These are phyloP conservation scores for Thunnus albacares DNA, from an alignment of 2,797 vertebrate species.

Conservation along the genomic window DNA sequence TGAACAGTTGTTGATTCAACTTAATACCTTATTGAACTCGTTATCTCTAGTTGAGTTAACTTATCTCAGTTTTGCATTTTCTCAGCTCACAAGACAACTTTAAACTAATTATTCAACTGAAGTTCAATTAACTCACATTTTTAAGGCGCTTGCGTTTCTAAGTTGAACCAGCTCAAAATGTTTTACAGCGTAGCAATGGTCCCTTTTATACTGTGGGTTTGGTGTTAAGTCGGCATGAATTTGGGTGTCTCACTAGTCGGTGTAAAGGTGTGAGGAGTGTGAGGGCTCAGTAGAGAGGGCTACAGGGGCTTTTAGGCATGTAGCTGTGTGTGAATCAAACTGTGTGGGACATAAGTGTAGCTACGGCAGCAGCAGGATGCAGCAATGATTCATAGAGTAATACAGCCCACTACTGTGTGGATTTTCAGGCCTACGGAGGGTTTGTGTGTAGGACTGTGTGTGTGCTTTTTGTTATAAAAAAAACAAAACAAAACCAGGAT, in stretches of 20 bases:
- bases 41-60: no score
- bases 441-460: slow-evolving; percentile 34
- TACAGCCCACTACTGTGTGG: slow-evolving; percentile 62
- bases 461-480: background rate
- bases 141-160: background rate
- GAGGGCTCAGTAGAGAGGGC: slow-evolving; percentile 49
- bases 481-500: background rate
- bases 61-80: no score
- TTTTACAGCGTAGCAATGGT: background rate
- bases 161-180: background rate
- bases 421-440: slow-evolving; percentile 46
- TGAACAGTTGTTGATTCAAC: background rate
- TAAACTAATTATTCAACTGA: background rate
- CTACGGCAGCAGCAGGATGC: slow-evolving; percentile 53
- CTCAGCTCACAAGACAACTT: no score
- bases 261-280: slow-evolving; percentile 46
- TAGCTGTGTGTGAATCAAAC: slow-evolving; percentile 54
- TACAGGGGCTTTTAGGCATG: slow-evolving; percentile 38
- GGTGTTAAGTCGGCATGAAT: slow-evolving; percentile 15
- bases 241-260: slow-evolving; percentile 37
- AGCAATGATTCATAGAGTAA: slow-evolving; percentile 69
- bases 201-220: slow-evolving; percentile 2
- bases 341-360: slow-evolving; percentile 66
- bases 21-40: no score
- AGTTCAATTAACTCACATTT: background rate